Base-by-base conservation (phyloP, 1,140 invertebrate genomes). In the Doryteuthis pealeii region DNA sequence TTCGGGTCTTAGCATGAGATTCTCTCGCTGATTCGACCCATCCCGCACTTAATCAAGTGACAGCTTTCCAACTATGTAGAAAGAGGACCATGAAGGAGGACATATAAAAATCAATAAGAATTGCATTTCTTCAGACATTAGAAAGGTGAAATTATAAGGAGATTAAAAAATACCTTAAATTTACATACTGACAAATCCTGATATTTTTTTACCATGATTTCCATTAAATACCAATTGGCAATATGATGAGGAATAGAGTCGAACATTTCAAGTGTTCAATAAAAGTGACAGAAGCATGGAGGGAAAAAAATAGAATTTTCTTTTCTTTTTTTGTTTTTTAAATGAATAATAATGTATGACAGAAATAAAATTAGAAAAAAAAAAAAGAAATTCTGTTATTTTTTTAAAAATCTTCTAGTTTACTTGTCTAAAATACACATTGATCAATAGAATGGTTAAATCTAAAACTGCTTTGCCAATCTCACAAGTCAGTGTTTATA, bases 401-500 rank as follows among this genome's bases (percentile, higher is more conserved):
- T 18, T n/a, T 22, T 49, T 22, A 12, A 62, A 28, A 62, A 62
- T 22, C 10, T 62, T 62, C 54, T 28, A 62, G 54, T 28, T 62
- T 62, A 62, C 26, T 62, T 62, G 54, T 62, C 54, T 62, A 62
- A n/a, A 62, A 62, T 62, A 62, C 18, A 6, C 54, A 62, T 62
- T 62, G 5, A 22, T 62, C 26, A 18, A 62, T 62, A 6, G 54
- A n/a, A 28, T 62, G 18, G 18, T 62, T 62, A 62, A 12, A 62
- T n/a, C 26, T 8, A 5, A 62, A 62, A 62, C 18, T 49, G 26
- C 54, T 62, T 62, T 22, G 18, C 54, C 22, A 15, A 49, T 49
- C 18, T 62, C 22, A 28, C 6, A 15, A 62, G 26, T 62, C 26
- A 22, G 10, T 40, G 35, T 40, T 40, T 40, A 40, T 40, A 3